A percentile compares a stretch with the other conserved stretches of the same genome.
phyloP scores from a whole-genome alignment of 1,140 invertebrate species.

The Apis laboriosa region DNA sequence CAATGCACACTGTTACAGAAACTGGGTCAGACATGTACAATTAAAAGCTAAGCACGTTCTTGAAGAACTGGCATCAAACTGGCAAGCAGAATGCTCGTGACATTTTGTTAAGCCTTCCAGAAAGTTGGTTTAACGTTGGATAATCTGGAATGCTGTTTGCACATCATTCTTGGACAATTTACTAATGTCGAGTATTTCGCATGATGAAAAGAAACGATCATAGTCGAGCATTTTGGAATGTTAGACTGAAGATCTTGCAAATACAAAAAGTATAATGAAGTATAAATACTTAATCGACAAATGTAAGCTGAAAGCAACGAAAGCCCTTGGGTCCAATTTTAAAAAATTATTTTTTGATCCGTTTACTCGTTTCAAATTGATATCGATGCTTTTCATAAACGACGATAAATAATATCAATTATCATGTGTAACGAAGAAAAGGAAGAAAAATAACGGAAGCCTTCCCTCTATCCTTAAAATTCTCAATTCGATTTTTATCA shows the following conservation, averaged over 20 bases:
- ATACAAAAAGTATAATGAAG: neutral
- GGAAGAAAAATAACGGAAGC: too few species aligned
- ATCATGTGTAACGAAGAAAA: too few species aligned
- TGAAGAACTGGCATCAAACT: slow-evolving; percentile 4
- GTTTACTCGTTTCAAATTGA: too few species aligned
- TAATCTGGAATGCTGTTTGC: slow-evolving; percentile 1
- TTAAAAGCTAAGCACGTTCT: neutral
- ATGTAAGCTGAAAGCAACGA: too few species aligned
- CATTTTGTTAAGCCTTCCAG: slow-evolving; percentile 5
- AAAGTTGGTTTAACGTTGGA: neutral
- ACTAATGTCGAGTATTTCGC: neutral
- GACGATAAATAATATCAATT: too few species aligned
- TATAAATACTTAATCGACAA: neutral
- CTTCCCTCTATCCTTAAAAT: too few species aligned
- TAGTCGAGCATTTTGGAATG: neutral
- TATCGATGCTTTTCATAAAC: too few species aligned
- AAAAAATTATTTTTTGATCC: too few species aligned
- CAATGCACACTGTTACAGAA: slow-evolving; percentile 10
- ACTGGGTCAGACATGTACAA: slow-evolving; percentile 24
- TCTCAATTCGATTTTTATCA: too few species aligned
- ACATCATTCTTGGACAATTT: neutral
- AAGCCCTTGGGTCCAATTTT: too few species aligned
- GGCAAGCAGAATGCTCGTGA: neutral
- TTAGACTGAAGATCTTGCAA: neutral
- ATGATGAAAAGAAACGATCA: neutral